phyloP scores from a whole-genome alignment of 2,113 vertebrate genomes.

The Crocuta crocuta region DNA sequence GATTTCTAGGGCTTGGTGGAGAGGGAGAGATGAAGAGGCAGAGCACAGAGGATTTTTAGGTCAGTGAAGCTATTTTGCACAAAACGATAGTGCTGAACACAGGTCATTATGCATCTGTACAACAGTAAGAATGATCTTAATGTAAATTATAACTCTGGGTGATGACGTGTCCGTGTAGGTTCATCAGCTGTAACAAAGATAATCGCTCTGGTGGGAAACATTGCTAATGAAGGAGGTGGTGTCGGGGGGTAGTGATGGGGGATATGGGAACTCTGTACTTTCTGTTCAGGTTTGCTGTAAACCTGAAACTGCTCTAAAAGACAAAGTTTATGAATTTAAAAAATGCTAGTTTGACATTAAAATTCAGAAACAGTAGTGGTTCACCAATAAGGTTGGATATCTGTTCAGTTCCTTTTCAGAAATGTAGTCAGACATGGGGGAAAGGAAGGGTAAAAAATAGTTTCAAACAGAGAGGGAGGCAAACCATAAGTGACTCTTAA shows the following conservation, averaged over 20 bases:
- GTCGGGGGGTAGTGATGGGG: too few relatives aligned
- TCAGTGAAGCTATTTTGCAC: not conserved
- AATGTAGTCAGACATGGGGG: not conserved
- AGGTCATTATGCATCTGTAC: not conserved
- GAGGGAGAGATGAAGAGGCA: not conserved
- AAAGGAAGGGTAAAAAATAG: too few relatives aligned
- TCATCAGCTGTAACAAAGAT: not conserved
- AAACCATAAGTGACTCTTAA: too few relatives aligned
- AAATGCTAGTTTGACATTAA: not conserved
- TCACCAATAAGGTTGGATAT: not conserved
- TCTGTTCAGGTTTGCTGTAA: not conserved
- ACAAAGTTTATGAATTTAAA: not conserved
- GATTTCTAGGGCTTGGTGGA: not conserved
- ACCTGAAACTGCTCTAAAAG: conserved; percentile 4
- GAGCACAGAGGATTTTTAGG: not conserved
- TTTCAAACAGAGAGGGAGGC: too few relatives aligned
- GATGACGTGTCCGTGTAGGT: not conserved
- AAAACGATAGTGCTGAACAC: not conserved
- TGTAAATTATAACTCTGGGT: not conserved
- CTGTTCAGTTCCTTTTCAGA: not conserved
- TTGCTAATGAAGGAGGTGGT: not conserved
- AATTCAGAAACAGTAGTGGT: not conserved
- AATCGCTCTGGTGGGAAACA: not conserved
- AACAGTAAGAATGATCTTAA: not conserved
- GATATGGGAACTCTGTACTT: not conserved